Evolutionary conservation across 2,797 vertebrate genomes (phyloP), one percentile per base, ranked within the genome.

Genomic region (Mormyrus proboscirostris): DNA sequence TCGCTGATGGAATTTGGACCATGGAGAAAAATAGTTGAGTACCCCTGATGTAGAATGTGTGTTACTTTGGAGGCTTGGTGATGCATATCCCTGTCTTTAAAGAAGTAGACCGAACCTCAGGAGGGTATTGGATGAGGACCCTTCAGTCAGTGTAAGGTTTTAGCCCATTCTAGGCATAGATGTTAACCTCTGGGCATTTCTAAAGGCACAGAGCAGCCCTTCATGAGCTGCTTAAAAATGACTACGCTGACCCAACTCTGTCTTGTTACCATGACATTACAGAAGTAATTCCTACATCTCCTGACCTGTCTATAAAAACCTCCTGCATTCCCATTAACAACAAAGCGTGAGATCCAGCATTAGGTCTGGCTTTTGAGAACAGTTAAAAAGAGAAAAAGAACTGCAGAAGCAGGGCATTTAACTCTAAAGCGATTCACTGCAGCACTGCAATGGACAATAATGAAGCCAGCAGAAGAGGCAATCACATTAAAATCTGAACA

Each of bases 41-140:
- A 65, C 62, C 62, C 25, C 62, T 91, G 94, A 94, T 94, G 92
- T 59, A 87, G 49, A 89, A n/a, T 88, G 82, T 92, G 55, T 84
- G 38, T 87, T 87, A 90, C 92, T 89, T 93, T 92, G 88, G 49
- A 87, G 91, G 88, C 82, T 57, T 92, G 91, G 51, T 88, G 86
- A 90, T 93, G 87, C 85, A 90, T 89, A 62, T 62, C 86, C 62
- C 87, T 87, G 82, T 87, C 49, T 76, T 38, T 38, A 76, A 41
- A 76, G 69, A 76, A 41, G 12, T 41, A 38, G 12, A 76, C 10
- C 1, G 1, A 65, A 65, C 25, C 62, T 25, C 9, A 29, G 22
- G 62, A 29, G 62, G 62, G 25, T 65, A 10, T 4, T 65, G 22
- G 62, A 29, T 65, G 25, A 65, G 62, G 62, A 65, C 25, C 25